Evolutionary conservation across 2,888 invertebrate genomes (phyloP), one percentile per base, ranked within the genome.

Genomic region (Pammene aurita): DNA sequence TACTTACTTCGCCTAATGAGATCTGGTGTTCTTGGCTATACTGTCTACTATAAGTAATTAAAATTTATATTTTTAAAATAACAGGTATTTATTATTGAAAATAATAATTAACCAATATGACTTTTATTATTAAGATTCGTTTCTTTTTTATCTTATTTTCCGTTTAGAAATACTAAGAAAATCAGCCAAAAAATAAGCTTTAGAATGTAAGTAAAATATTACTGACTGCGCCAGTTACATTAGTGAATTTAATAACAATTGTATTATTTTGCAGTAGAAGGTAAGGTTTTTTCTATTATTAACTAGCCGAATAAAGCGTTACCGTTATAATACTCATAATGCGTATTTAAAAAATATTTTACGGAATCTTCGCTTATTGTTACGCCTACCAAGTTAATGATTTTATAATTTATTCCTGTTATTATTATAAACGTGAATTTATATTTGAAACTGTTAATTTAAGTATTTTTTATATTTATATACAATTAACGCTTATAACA

Each of bases 1-100:
- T n/a, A 14, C 7, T 44, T 18, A 9, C 46, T 67, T 61, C 41
- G 38, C 34, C 35, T 67, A 63, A 50, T 7, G 48, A 41, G 41
- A 56, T 55, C n/a, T 18, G 56, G 13, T 46, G 48, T 48, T 56
- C n/a, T 62, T n/a, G 38, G 0, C 7, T 61, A 2, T 50, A 38
- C 61, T 42, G 10, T 52, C 62, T 18, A n/a, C 10, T 52, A 38
- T 38, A 50, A 41, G 13, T 26, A 26, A 26, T 26, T 26, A 26
- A 26, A 26, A 26, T 4, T 2, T 4, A 26, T 26, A 26, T 26
- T 26, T 4, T 26, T 26, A 26, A 26, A 26, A n/a, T n/a, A 2
- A 26, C 4, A 26, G 26, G 4, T 26, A 26, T 26, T 26, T 26
- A 26, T 26, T 26, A 26, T 26, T 26, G 1, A 26, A 26, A 26